These are phyloP conservation scores for Ecdyonurus torrentis DNA, from an alignment of 2,888 invertebrate genomes.

Conservation along the genomic window DNA sequence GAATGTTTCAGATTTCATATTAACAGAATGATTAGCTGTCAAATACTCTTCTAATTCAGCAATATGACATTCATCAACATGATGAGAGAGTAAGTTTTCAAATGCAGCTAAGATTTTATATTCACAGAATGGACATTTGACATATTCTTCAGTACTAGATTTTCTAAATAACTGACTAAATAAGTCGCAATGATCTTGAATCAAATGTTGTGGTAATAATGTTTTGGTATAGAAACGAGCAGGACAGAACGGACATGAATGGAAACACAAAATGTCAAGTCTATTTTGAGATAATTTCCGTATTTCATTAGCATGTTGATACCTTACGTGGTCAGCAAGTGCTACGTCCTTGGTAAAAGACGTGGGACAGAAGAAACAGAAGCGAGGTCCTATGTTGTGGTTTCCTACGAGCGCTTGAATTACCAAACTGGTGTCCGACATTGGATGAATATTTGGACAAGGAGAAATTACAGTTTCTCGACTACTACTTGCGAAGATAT, in stretches of 20 bases:
- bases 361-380: not conserved
- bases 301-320: not conserved
- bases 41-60: not conserved
- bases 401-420: not conserved
- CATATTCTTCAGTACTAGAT: not conserved
- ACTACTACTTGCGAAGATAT: not conserved
- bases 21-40: not conserved
- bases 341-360: not conserved
- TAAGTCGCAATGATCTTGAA: not conserved
- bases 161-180: not conserved
- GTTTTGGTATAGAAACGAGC: not conserved
- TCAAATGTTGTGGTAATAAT: not conserved
- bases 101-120: slow-evolving; percentile 1
- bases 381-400: not conserved
- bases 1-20: not conserved
- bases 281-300: not conserved
- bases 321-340: not conserved
- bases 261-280: not conserved
- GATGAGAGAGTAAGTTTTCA: not conserved
- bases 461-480: not conserved
- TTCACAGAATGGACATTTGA: not conserved
- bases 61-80: not conserved
- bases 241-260: not conserved
- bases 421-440: not conserved
- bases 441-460: not conserved